Evolutionary conservation across 2,797 vertebrate genomes (phyloP).

Genomic region (Scyliorhinus canicula): DNA sequence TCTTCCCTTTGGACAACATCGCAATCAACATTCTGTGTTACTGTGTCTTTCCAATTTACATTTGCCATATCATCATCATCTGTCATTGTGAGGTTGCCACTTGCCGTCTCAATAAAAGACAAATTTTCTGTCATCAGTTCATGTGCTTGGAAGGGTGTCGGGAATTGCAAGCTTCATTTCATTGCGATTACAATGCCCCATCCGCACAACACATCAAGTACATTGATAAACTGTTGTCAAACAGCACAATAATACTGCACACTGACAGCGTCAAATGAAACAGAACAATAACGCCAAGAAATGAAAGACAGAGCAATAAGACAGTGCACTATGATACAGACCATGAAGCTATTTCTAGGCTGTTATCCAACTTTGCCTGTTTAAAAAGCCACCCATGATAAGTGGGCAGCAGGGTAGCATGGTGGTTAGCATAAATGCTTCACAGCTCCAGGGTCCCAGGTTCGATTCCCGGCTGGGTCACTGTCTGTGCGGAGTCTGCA

Average conservation of each 20-base stretch:
- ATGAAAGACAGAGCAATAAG: neutral
- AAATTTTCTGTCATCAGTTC: neutral
- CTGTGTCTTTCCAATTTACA: neutral
- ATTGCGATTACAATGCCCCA: neutral
- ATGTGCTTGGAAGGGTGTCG: neutral
- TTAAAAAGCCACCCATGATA: neutral
- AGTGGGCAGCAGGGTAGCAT: too few species aligned
- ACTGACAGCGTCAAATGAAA: neutral
- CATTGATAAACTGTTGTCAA: slow-evolving; percentile 3
- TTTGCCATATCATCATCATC: neutral
- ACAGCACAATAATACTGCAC: neutral
- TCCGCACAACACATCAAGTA: neutral
- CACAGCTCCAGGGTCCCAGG: too few species aligned
- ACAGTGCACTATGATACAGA: neutral
- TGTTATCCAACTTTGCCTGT: neutral
- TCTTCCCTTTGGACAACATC: neutral
- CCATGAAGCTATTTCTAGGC: neutral
- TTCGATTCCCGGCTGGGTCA: too few species aligned
- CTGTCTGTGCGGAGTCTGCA: too few species aligned
- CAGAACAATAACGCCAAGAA: neutral
- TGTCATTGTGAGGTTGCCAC: slow-evolving; percentile 15
- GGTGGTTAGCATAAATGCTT: too few species aligned
- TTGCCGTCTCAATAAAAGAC: neutral
- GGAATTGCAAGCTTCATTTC: neutral
- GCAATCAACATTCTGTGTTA: neutral